Percentiles rank a stretch among this genome's conserved stretches.
Conservation (phyloP, 2,113 vertebrate species). For the Motacilla tschutschensis region DNA sequence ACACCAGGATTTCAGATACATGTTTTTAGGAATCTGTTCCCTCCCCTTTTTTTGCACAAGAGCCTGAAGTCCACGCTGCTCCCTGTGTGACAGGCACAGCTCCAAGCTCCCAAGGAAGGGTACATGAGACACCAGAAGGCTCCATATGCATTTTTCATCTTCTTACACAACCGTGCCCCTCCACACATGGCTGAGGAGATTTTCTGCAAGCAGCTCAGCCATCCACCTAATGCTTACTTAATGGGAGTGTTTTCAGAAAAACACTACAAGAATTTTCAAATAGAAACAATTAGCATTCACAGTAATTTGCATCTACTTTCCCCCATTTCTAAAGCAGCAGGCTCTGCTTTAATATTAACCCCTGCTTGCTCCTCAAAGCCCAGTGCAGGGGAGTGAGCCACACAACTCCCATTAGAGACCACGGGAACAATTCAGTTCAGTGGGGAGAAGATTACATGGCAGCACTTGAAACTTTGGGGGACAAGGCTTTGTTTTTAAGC, state of each 20-base stretch:
- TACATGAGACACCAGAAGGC: neutral
- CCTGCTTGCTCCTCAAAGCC: constrained; percentile 40
- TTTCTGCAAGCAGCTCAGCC: constrained; percentile 35
- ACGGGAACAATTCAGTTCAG: constrained; percentile 5
- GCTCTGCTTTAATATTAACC: constrained; percentile 56
- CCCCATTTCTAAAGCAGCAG: constrained; percentile 46
- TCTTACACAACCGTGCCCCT: constrained; percentile 14
- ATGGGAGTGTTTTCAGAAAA: constrained; percentile 67
- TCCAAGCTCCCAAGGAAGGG: neutral
- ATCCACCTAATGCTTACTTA: constrained; percentile 63
- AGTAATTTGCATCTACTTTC: constrained; percentile 68
- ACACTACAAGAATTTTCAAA: constrained; percentile 67
- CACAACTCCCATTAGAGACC: constrained; percentile 51
- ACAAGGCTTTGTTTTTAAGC: neutral
- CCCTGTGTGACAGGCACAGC: neutral
- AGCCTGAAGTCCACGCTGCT: neutral
- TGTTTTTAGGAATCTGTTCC: neutral
- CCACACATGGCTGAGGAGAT: neutral
- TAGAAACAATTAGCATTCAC: constrained; percentile 72
- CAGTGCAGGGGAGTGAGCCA: constrained; percentile 26
- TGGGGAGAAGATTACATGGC: neutral
- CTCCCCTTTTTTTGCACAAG: neutral
- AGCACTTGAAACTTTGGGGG: neutral
- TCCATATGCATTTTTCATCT: constrained; percentile 25
- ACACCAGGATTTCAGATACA: rapidly evolving